phyloP scores from a whole-genome alignment of 1,140 invertebrate genomes.

The Melipona quadrifasciata region DNA sequence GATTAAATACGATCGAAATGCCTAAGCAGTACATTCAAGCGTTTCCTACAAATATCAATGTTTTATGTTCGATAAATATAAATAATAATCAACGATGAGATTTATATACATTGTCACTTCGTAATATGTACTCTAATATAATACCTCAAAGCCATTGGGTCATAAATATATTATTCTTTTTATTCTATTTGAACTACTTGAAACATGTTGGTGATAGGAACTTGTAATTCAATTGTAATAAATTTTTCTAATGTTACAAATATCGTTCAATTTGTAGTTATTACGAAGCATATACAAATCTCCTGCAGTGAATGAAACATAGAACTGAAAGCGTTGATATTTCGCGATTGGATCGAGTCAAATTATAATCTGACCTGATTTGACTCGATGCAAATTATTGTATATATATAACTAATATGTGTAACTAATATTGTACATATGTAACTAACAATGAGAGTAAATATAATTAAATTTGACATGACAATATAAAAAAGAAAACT shows the following conservation, averaged over 20 bases:
- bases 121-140: constrained; percentile 17
- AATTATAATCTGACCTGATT: neutral
- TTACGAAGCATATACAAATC: neutral
- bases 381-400: neutral
- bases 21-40: constrained; percentile 48
- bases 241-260: neutral
- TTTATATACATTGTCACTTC: constrained; percentile 40
- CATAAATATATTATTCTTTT: constrained; percentile 23
- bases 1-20: constrained; percentile 17
- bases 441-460: neutral
- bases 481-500: neutral
- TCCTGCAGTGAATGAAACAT: neutral
- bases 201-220: constrained; percentile 17
- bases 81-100: constrained; percentile 38
- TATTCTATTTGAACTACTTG: neutral
- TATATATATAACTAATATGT: neutral
- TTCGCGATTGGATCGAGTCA: neutral
- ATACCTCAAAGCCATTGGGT: constrained; percentile 45
- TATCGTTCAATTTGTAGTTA: constrained; percentile 1
- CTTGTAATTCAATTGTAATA: constrained; percentile 19
- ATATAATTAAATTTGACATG: neutral
- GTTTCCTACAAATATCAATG: constrained; percentile 14
- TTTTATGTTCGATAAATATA: constrained; percentile 19
- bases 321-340: neutral
- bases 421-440: too few species aligned